Percentiles rank a stretch among this genome's conserved stretches.
Conservation (phyloP, 2,797 vertebrate species). For the Valencia hispanica region DNA sequence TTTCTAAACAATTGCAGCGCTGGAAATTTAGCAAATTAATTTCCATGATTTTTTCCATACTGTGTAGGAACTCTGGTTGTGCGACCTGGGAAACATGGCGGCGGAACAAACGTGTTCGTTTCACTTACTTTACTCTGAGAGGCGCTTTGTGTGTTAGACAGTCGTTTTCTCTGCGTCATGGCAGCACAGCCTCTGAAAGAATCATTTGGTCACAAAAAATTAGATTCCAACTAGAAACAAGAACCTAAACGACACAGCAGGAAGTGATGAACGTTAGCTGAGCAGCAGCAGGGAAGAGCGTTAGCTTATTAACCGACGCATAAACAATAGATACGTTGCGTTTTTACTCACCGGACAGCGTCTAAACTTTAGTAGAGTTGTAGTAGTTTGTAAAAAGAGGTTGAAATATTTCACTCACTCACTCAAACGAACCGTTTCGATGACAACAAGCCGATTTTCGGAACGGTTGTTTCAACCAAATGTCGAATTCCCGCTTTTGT, state of each 20-base stretch:
- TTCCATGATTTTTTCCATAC: not conserved
- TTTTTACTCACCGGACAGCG: not conserved
- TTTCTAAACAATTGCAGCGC: not conserved
- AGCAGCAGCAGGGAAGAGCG: no score
- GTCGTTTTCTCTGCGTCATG: constrained; percentile 62
- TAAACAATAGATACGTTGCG: not conserved
- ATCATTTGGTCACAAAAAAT: not conserved
- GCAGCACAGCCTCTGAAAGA: not conserved
- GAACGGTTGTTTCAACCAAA: not conserved
- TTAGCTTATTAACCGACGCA: not conserved
- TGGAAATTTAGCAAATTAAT: not conserved
- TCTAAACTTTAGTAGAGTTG: not conserved
- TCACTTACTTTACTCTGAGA: constrained; percentile 46
- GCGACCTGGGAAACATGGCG: not conserved
- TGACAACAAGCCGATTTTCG: not conserved
- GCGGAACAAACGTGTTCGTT: not conserved
- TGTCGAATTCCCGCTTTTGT: not conserved
- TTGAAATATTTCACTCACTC: not conserved
- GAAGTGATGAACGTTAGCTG: constrained; percentile 1
- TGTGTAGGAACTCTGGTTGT: not conserved
- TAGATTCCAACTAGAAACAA: not conserved
- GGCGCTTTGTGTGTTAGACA: constrained; percentile 9
- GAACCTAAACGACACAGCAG: not conserved
- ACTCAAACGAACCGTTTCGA: not conserved
- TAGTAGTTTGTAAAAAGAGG: not conserved